A percentile compares a stretch with the other conserved stretches of the same genome.
Conservation (phyloP, 2,797 vertebrate species). For the Spea hammondii region DNA sequence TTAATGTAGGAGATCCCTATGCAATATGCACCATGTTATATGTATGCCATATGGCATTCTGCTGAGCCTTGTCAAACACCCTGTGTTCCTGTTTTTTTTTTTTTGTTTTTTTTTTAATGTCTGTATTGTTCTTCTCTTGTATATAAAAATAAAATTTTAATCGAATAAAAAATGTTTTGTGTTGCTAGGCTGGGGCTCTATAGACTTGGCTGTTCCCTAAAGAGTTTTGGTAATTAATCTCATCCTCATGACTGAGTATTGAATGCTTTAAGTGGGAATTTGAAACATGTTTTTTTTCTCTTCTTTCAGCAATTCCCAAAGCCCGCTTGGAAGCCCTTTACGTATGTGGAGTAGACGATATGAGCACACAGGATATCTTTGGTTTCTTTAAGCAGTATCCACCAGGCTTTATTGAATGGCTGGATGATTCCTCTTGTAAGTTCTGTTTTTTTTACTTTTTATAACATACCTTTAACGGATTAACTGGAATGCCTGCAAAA, state of each 20-base stretch:
- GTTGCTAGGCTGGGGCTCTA: conserved; percentile 16
- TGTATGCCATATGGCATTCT: too few species aligned
- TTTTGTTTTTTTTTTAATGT: too few species aligned
- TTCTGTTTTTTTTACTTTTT: conserved; percentile 29
- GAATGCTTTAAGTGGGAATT: not conserved
- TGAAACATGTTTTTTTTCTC: not conserved
- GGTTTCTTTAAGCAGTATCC: conserved; percentile 93
- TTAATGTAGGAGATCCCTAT: too few species aligned
- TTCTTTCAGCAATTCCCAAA: conserved; percentile 81
- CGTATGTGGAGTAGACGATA: conserved; percentile 89
- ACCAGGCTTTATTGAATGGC: conserved; percentile 95
- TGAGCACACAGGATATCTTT: conserved; percentile 96
- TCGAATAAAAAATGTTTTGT: not conserved
- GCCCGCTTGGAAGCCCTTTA: conserved; percentile 88
- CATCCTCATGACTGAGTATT: not conserved
- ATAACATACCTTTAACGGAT: too few species aligned
- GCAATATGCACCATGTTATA: too few species aligned
- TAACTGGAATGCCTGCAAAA: too few species aligned
- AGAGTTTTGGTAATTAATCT: not conserved
- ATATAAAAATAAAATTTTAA: too few species aligned
- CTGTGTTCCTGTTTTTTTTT: too few species aligned
- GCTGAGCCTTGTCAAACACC: too few species aligned
- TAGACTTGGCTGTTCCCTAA: not conserved
- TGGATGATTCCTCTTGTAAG: conserved; percentile 94
- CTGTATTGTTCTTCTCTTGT: too few species aligned